These are phyloP conservation scores for Aricia artaxerxes DNA, from an alignment of 2,888 invertebrate species.

Conservation along the genomic window DNA sequence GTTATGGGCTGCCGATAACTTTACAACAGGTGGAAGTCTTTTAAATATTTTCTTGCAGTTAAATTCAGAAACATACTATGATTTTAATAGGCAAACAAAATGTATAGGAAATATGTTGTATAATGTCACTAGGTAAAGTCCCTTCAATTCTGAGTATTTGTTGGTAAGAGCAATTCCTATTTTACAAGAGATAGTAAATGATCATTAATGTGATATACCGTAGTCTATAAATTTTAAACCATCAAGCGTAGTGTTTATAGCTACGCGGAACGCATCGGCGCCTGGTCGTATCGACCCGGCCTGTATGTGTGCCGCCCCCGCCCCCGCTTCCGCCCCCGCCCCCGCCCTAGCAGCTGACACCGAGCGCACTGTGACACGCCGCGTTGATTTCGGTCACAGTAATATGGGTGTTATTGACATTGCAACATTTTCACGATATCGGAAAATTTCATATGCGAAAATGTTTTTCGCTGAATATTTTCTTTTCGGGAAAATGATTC, in stretches of 20 bases:
- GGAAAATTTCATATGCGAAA: neutral
- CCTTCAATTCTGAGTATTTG: too few relatives aligned
- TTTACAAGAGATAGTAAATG: neutral
- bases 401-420: slow-evolving; percentile 37
- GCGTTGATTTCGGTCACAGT: slow-evolving; percentile 32
- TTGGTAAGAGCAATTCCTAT: neutral
- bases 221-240: slow-evolving; percentile 31
- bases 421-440: slow-evolving; percentile 32
- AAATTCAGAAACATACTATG: neutral
- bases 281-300: slow-evolving; percentile 72
- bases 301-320: slow-evolving; percentile 67
- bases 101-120: neutral
- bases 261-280: slow-evolving; percentile 64
- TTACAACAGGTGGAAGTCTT: slow-evolving; percentile 9
- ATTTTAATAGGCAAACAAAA: neutral
- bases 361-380: slow-evolving; percentile 37
- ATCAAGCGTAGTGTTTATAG: slow-evolving; percentile 37
- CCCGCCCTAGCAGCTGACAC: slow-evolving; percentile 42
- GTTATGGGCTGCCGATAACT: neutral
- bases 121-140: neutral
- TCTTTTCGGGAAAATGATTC: neutral
- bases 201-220: neutral
- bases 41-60: neutral
- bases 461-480: slow-evolving; percentile 10
- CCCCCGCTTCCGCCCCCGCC: slow-evolving; percentile 36